phyloP scores from a whole-genome alignment of 1,140 invertebrate genomes.

The Stegodyphus mimosarum region DNA sequence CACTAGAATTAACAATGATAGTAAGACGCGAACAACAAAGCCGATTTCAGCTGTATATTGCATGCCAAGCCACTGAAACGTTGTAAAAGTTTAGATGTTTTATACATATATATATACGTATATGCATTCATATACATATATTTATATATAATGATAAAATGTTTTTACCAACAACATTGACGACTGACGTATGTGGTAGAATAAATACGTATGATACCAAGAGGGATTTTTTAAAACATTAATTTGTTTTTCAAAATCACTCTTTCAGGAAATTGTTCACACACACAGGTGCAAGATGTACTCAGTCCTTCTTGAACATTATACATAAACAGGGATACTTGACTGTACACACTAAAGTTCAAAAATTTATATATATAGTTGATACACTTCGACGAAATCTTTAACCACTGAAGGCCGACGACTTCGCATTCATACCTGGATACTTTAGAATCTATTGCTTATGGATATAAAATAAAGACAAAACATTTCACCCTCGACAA shows the following conservation, averaged over 20 bases:
- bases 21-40: slow-evolving; percentile 54
- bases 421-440: background rate
- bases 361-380: background rate
- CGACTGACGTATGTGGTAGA: slow-evolving; percentile 60
- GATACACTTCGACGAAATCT: background rate
- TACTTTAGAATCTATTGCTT: slow-evolving; percentile 17
- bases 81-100: slow-evolving; percentile 53
- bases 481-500: too few species aligned
- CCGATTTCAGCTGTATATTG: slow-evolving; percentile 55
- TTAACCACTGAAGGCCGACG: background rate
- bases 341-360: slow-evolving; percentile 41
- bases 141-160: slow-evolving; percentile 57
- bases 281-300: slow-evolving; percentile 46
- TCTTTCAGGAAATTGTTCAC: slow-evolving; percentile 40
- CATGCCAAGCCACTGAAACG: slow-evolving; percentile 57
- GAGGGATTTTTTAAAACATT: slow-evolving; percentile 52
- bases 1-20: slow-evolving; percentile 60
- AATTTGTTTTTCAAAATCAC: slow-evolving; percentile 44
- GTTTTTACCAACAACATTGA: slow-evolving; percentile 60
- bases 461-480: too few species aligned
- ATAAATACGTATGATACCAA: slow-evolving; percentile 61
- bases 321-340: slow-evolving; percentile 47
- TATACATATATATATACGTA: slow-evolving; percentile 13
- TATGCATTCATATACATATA: slow-evolving; percentile 60
- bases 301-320: slow-evolving; percentile 32